Base-by-base conservation (phyloP, 2,113 vertebrate genomes). In the Nibea albiflora region DNA sequence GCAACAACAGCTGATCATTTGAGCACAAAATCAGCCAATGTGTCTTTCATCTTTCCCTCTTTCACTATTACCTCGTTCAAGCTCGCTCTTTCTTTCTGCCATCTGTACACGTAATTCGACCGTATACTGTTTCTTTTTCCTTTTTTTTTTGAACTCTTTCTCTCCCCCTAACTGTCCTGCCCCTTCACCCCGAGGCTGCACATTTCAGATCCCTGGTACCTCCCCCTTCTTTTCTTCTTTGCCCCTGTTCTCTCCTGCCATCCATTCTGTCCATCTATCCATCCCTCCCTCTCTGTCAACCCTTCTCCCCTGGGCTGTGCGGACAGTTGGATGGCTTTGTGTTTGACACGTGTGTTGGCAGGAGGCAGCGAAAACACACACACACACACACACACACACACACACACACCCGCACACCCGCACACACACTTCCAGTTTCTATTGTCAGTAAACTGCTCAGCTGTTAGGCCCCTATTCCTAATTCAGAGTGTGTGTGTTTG, bases 321-420 rank as follows among this genome's bases (percentile, higher is more conserved):
- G 80, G 92, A 73, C 88, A 92, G 94, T 94, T 24, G 92, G 68
- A 53, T 79, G 89, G 78, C 94, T 95, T 96, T 95, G 84, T 95
- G 60, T 85, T 78, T 91, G 85, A 74, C 94, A 94, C 90, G 74
- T 92, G 89, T 91, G 90, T 88, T 47, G 56, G 87, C 91, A 93
- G 70, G 62, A 49, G 78, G 76, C 0, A 75, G 87, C 69, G 81
- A 86, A 78, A 58, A 5, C 73, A 60, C 64, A 73, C 31, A 44
- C 42, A 19, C 64, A 28, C 3, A 28, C 31, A 44, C 42, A 19
- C 64, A 28, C 3, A 28, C 31, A 44, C 42, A 19, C 64, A 76
- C 61, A 54, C 7, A 69, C 66, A 76, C 80, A 73, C 70, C 57
- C 80, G n/a, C 71, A 78, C 84, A 73, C 11, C 28, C 35, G 44